phyloP scores from a whole-genome alignment of 1,140 invertebrate species.

The Conopomorpha cramerella region DNA sequence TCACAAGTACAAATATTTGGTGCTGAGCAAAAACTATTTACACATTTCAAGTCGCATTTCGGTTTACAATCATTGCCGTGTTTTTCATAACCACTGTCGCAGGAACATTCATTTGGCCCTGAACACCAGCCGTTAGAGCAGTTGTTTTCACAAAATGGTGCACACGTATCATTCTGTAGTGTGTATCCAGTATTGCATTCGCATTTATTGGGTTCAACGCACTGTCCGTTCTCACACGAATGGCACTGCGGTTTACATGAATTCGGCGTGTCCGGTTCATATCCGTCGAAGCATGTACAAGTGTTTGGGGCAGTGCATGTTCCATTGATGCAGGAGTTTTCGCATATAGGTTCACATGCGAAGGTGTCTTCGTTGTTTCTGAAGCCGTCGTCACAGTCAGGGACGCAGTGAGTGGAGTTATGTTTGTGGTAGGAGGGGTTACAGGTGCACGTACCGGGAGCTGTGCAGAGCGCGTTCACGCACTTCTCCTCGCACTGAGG shows the following conservation, averaged over 20 bases:
- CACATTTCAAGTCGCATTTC: slow-evolving; percentile 15
- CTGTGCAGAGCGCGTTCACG: slow-evolving; percentile 57
- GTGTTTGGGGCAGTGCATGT: slow-evolving; percentile 50
- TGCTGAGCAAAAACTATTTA: not conserved
- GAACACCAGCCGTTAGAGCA: slow-evolving; percentile 62
- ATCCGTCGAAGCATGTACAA: slow-evolving; percentile 55
- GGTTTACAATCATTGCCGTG: slow-evolving; percentile 12
- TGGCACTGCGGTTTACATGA: slow-evolving; percentile 7
- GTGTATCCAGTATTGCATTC: slow-evolving; percentile 47
- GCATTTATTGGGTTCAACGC: slow-evolving; percentile 36
- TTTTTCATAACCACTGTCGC: slow-evolving; percentile 57
- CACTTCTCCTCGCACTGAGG: slow-evolving; percentile 61
- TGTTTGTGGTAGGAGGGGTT: slow-evolving; percentile 17
- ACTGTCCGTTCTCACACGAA: slow-evolving; percentile 16
- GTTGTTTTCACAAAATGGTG: slow-evolving; percentile 50
- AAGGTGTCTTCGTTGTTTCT: slow-evolving; percentile 4
- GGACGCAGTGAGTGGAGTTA: slow-evolving; percentile 23
- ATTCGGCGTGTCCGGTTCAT: slow-evolving; percentile 5
- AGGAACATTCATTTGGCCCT: slow-evolving; percentile 52
- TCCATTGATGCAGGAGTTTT: slow-evolving; percentile 24
- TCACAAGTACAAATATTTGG: slow-evolving; percentile 3
- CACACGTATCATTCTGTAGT: slow-evolving; percentile 31
- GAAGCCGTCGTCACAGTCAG: slow-evolving; percentile 22
- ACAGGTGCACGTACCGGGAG: slow-evolving; percentile 60
- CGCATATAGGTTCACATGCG: slow-evolving; percentile 6